These are phyloP conservation scores for Empis stercorea DNA, from an alignment of 2,888 invertebrate genomes.

Conservation along the genomic window DNA sequence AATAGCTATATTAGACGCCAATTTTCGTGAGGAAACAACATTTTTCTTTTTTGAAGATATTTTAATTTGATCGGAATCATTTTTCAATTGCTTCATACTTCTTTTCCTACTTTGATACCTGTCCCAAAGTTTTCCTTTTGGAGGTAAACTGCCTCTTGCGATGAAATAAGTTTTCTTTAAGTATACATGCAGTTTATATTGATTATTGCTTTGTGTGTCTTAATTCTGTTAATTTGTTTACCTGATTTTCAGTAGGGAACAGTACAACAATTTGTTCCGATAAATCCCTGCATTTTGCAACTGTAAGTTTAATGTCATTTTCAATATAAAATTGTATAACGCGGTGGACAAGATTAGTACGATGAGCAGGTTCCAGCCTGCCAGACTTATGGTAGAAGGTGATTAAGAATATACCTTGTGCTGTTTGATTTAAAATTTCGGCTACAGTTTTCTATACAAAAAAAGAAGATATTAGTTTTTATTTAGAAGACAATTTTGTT, in stretches of 20 bases:
- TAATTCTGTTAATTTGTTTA: background rate
- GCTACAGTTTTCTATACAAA: too few species aligned
- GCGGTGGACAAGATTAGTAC: background rate
- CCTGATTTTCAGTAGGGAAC: too few species aligned
- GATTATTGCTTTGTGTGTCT: too few species aligned
- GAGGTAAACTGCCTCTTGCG: background rate
- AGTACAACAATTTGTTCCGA: background rate
- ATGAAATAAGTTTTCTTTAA: background rate
- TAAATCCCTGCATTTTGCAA: background rate
- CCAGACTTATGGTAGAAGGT: background rate
- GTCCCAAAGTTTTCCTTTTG: background rate
- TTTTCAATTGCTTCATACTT: background rate
- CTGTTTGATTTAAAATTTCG: background rate
- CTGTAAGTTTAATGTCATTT: background rate
- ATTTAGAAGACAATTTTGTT: background rate
- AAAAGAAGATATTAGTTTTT: too few species aligned
- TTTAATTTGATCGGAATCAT: background rate
- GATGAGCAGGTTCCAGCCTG: background rate
- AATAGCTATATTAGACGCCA: background rate
- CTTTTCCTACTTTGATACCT: background rate
- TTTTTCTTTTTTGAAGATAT: background rate
- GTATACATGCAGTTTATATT: background rate
- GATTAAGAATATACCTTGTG: background rate
- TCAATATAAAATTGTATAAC: background rate
- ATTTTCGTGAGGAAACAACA: background rate